These are phyloP conservation scores for Pseudochirops corinnae DNA, from an alignment of 2,797 vertebrate species.

Conservation along the genomic window DNA sequence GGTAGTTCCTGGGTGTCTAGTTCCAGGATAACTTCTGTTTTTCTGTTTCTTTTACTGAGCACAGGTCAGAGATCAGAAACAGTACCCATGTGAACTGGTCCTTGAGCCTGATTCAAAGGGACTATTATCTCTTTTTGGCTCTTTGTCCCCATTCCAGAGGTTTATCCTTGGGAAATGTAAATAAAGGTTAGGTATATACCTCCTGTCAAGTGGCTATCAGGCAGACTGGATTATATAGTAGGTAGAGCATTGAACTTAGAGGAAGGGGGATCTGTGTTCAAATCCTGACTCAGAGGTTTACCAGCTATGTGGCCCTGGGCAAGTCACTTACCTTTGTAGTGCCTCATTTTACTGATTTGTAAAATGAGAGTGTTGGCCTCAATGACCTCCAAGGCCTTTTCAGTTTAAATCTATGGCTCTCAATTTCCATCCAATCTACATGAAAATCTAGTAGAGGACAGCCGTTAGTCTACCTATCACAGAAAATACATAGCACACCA, in stretches of 20 bases:
- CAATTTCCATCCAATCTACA: neutral
- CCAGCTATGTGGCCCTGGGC: neutral
- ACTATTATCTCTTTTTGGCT: neutral
- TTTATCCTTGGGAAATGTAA: neutral
- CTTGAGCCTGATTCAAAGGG: neutral
- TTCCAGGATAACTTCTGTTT: neutral
- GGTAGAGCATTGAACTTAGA: neutral
- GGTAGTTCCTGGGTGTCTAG: neutral
- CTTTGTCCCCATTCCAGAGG: neutral
- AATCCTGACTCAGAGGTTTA: neutral
- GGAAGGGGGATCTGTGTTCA: neutral
- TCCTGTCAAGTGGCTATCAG: neutral
- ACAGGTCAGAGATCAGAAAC: neutral
- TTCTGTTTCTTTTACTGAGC: neutral
- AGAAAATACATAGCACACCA: neutral
- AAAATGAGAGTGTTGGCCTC: neutral
- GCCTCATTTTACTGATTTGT: neutral
- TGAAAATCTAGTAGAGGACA: neutral
- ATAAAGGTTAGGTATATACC: neutral
- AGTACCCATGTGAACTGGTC: neutral
- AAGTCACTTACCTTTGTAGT: neutral
- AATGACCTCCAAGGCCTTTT: neutral
- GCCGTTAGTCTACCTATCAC: neutral
- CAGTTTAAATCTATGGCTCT: neutral
- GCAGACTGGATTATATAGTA: neutral